phyloP scores from a whole-genome alignment of 2,888 invertebrate species.

The Drosophila niveifrons region DNA sequence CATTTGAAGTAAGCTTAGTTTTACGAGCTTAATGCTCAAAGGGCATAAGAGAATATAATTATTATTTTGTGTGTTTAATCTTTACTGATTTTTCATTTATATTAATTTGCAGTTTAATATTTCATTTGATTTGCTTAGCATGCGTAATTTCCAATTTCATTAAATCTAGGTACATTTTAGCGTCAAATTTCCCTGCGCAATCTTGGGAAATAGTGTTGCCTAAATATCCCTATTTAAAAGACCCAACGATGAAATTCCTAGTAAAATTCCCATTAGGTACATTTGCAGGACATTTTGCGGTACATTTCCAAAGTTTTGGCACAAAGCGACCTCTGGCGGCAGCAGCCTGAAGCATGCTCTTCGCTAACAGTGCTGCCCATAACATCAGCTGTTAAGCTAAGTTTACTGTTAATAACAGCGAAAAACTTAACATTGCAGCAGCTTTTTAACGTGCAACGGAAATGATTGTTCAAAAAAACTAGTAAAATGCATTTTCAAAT shows the following conservation, averaged over 20 bases:
- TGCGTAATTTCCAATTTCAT: background rate
- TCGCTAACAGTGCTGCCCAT: background rate
- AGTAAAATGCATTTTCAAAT: background rate
- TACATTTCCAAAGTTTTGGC: constrained; percentile 15
- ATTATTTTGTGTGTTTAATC: no score
- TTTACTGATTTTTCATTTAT: background rate
- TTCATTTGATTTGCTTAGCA: background rate
- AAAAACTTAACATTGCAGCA: constrained; percentile 3
- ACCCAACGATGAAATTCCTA: background rate
- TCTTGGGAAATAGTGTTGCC: background rate
- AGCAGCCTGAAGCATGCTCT: background rate
- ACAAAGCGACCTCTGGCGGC: constrained; percentile 36
- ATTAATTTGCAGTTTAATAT: background rate
- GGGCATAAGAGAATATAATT: background rate
- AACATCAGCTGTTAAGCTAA: background rate
- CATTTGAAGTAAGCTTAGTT: constrained; percentile 15
- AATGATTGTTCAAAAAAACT: background rate
- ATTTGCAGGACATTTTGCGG: background rate
- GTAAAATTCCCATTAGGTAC: background rate
- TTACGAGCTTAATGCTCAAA: background rate
- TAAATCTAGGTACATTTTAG: background rate
- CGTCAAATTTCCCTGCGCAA: background rate
- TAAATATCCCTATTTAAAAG: no score
- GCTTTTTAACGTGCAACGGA: constrained; percentile 1
- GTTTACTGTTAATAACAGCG: constrained; percentile 1